Evolutionary conservation across 2,113 vertebrate species (phyloP), one percentile per base, ranked within the genome.

Genomic region (Cyrtonyx montezumae): DNA sequence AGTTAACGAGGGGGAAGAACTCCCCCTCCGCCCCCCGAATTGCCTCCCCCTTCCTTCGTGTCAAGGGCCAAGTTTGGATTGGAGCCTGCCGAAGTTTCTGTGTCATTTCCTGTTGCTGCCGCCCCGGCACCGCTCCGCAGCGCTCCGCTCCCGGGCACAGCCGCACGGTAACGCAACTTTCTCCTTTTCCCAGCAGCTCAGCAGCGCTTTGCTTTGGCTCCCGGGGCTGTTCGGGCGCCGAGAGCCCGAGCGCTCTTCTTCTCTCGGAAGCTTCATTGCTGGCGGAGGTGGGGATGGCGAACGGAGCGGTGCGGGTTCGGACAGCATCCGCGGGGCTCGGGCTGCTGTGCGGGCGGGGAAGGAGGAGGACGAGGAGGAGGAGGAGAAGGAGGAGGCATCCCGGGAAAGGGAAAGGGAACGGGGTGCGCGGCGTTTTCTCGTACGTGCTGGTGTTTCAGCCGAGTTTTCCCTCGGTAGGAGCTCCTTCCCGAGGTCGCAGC

Each of bases 31-130:
- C 11, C 4, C 5, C 2, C 36, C 25, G 56, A 87, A 56, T 90
- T 94, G 83, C 86, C 83, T 88, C 79, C 76, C 85, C 79, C 43
- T 67, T 86, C 87, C 91, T 93, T 89, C 79, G 65, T 94, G 86
- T 93, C 83, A 74, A 90, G 85, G 92, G 85, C 92, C 92, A 97
- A 95, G 91, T 95, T 87, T 95, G 82, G 91, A 84, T 96, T 94
- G 92, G 85, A 97, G 94, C 94, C 97, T 79, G 91, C 93, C 92
- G 97, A 98, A 98, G 95, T 96, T 97, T 97, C 95, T 93, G 91
- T 97, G 96, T 97, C 96, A 97, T 98, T 98, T 98, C 98, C 98
- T 97, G 96, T 96, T 95, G 94, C 97, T 96, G 89, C 95, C 96
- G 92, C 91, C 97, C 93, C 89, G 87, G 59, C 90, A 58, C 78